Base-by-base conservation (phyloP, 2,113 vertebrate genomes). In the Lepisosteus oculatus region DNA sequence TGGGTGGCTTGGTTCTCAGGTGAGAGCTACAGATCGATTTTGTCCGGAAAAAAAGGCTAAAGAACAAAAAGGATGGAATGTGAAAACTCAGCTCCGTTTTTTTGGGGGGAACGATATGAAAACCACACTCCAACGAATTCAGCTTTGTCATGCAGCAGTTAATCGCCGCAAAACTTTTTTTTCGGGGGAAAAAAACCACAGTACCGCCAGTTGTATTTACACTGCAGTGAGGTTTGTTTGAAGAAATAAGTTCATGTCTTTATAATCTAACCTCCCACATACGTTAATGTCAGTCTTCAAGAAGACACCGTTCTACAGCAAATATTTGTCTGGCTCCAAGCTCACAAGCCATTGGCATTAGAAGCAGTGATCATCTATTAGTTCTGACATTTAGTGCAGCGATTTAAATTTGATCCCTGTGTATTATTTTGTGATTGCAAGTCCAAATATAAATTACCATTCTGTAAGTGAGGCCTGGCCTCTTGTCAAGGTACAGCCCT, bases 231-330 rank as follows among this genome's bases (percentile, higher is more conserved):
- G 29, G 43, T 66, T 11, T 66, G 14, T 44, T 66, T 66, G 64
- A 66, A 66, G 64, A 47, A 66, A n/a, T 13, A 12, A 14, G 64
- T n/a, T 66, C 9, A 47, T n/a, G 45, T 14, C 13, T 66, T 66
- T 47, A 66, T 13, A 8, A 45, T 66, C 11, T 9, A 6, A 47
- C 44, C 11, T 4, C 4, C 3, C 11, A 12, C 44, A 47, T 44
- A n/a, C 64, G 17, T 55, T 55, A 55, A 67, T 54, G n/a, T 45
- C 43, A 55, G 54, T 29, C 29, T 29, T 29, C 29, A 29, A 29
- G 29, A 29, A 29, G 29, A 29, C 29, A 29, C 29, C 17, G 17
- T 41, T 68, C 54, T 41, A 68, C 66, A 55, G 41, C 29, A 13
- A 54, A 55, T 68, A 71, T 61, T 44, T 71, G 44, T 55, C 57